These are phyloP conservation scores for Darevskia mixta DNA, from an alignment of 2,797 vertebrate species.

Conservation along the genomic window DNA sequence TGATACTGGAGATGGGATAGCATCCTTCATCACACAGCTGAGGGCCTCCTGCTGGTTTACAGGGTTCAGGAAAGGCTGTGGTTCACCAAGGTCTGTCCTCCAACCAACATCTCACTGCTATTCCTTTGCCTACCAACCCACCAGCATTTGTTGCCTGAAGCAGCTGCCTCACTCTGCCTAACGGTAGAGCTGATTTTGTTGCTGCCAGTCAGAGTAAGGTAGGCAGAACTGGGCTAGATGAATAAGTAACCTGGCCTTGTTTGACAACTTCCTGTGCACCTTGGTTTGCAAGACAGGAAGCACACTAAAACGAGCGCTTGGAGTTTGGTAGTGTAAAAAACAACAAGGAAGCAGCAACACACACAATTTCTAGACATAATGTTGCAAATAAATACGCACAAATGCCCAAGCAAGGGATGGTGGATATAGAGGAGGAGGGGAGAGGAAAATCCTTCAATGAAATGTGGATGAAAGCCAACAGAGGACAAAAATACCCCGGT, in stretches of 20 bases:
- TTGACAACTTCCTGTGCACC: not conserved
- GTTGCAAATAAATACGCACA: not conserved
- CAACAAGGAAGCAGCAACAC: not conserved
- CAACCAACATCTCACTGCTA: too few relatives aligned
- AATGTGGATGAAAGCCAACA: slow-evolving; percentile 10
- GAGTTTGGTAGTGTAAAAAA: not conserved
- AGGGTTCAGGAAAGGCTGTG: too few relatives aligned
- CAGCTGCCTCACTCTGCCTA: too few relatives aligned
- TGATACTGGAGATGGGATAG: too few relatives aligned
- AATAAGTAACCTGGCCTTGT: not conserved
- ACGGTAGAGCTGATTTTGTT: too few relatives aligned
- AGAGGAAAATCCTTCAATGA: slow-evolving; percentile 11
- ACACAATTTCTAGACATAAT: not conserved
- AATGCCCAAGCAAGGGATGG: not conserved
- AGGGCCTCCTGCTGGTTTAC: too few relatives aligned
- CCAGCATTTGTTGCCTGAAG: too few relatives aligned
- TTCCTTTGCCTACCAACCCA: too few relatives aligned
- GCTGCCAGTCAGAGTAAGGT: too few relatives aligned
- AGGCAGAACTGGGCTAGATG: not conserved
- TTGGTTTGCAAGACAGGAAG: not conserved
- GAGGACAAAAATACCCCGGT: slow-evolving; percentile 21
- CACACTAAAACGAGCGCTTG: not conserved
- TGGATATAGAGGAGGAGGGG: not conserved
- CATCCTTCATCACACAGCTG: too few relatives aligned
- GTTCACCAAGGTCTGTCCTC: too few relatives aligned